A percentile compares a stretch with the other conserved stretches of the same genome.
Conservation (phyloP, 2,888 invertebrate species). For the Leptura quadrifasciata region DNA sequence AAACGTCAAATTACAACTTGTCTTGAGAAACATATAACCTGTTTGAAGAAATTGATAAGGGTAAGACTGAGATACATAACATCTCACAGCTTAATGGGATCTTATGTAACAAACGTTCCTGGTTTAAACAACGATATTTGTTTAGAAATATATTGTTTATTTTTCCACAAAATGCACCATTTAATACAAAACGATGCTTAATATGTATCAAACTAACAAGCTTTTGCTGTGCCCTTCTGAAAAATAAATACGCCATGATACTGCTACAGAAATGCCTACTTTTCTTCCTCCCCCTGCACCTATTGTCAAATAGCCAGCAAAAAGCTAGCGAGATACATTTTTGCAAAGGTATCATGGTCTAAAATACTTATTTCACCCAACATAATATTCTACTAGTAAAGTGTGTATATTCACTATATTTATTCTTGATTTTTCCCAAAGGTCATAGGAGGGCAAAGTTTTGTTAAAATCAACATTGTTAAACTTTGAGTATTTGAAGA, state of each 20-base stretch:
- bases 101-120: too few species aligned
- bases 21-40: too few species aligned
- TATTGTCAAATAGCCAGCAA: too few species aligned
- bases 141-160: constrained; percentile 16
- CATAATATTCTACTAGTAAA: not conserved
- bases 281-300: too few species aligned
- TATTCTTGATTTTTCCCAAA: not conserved
- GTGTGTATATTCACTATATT: not conserved
- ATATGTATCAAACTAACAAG: not conserved
- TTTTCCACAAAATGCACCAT: constrained; percentile 16
- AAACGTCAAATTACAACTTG: too few species aligned
- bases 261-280: too few species aligned
- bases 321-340: too few species aligned
- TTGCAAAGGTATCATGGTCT: too few species aligned
- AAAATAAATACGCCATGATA: too few species aligned
- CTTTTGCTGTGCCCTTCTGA: constrained; percentile 6
- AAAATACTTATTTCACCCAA: not conserved
- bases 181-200: constrained; percentile 17
- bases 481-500: not conserved
- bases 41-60: too few species aligned
- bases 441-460: not conserved
- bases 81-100: too few species aligned
- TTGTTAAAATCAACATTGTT: not conserved
- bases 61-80: too few species aligned
- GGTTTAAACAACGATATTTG: not conserved